Evolutionary conservation across 2,888 invertebrate species (phyloP), one percentile per base, ranked within the genome.

Genomic region (Incurvaria masculella): DNA sequence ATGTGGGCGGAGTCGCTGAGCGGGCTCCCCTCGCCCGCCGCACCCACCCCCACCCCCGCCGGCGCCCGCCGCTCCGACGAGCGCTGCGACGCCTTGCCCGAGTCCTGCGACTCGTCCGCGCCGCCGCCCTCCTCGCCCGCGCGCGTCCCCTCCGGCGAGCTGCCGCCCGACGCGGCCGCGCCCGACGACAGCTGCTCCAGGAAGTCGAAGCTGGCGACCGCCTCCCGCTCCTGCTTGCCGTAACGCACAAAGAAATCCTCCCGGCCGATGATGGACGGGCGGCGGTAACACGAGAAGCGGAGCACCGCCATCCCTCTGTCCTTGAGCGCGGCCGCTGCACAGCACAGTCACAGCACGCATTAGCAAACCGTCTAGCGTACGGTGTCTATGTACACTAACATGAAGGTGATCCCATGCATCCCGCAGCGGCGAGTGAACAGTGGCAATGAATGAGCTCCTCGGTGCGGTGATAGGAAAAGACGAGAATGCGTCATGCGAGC

Each of bases 131-230:
- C 50, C 11, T 44, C 21, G 21, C 39, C 50, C 11, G 45, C 21
- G 21, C 39, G 48, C 16, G 44, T 40, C 21, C 51, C 53, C 43
- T 53, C 53, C 11, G 49, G 40, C 18, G 53, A 50, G 14, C 51
- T 40, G 3, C 46, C 23, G 5, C 10, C 3, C 8, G 10, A 16
- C 66, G 52, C 72, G 68, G 53, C 66, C 68, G 55, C 62, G 69
- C 33, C 56, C 17, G 63, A 60, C 59, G 79, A 72, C 59, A 87
- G 69, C 60, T 86, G 86, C 69, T 89, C 86, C 59, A 90, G 81
- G 79, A 90, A 90, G 75, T 89, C 89, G 75, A 90, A 90, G 59
- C 84, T 85, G 53, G 89, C 86, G 57, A 90, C 87, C 53, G 89
- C 89, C 63, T 88, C 89, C 53, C 81, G 81, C 64, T 90, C 89